phyloP scores from a whole-genome alignment of 2,113 vertebrate species.

The Bujurquina vittata region DNA sequence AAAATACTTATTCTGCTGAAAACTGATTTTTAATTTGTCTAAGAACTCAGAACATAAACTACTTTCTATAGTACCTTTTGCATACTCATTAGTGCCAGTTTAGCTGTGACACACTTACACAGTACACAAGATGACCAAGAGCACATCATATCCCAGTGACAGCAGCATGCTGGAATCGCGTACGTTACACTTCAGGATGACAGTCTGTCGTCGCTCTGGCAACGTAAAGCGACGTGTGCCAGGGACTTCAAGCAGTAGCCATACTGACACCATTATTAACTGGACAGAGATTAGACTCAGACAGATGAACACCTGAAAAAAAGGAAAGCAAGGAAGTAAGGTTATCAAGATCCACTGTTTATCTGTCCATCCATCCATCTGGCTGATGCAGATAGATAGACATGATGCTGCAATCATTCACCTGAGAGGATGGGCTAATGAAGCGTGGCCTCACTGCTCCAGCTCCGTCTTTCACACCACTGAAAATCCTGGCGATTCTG shows the following conservation, averaged over 20 bases:
- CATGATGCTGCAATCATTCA: slow-evolving; percentile 59
- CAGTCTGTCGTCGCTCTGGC: slow-evolving; percentile 94
- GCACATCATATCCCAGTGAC: slow-evolving; percentile 93
- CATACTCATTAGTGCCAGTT: neutral
- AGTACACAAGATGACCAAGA: slow-evolving; percentile 97
- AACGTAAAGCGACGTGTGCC: slow-evolving; percentile 92
- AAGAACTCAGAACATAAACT: neutral
- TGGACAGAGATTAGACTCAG: slow-evolving; percentile 95
- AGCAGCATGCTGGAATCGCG: slow-evolving; percentile 97
- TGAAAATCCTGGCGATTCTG: slow-evolving; percentile 97
- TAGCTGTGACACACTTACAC: slow-evolving; percentile 76
- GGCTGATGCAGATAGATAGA: slow-evolving; percentile 37
- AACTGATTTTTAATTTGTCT: neutral
- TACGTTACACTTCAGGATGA: slow-evolving; percentile 97
- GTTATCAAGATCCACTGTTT: slow-evolving; percentile 21
- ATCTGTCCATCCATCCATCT: slow-evolving; percentile 24
- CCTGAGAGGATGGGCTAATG: slow-evolving; percentile 97
- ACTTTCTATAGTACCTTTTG: neutral
- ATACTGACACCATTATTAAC: slow-evolving; percentile 92
- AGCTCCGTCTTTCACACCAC: slow-evolving; percentile 89
- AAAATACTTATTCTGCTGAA: neutral
- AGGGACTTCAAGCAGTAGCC: slow-evolving; percentile 94
- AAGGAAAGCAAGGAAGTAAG: neutral
- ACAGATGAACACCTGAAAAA: slow-evolving; percentile 88
- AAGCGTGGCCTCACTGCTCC: slow-evolving; percentile 92